phyloP scores from a whole-genome alignment of 2,113 vertebrate species.

The Caranx melampygus region DNA sequence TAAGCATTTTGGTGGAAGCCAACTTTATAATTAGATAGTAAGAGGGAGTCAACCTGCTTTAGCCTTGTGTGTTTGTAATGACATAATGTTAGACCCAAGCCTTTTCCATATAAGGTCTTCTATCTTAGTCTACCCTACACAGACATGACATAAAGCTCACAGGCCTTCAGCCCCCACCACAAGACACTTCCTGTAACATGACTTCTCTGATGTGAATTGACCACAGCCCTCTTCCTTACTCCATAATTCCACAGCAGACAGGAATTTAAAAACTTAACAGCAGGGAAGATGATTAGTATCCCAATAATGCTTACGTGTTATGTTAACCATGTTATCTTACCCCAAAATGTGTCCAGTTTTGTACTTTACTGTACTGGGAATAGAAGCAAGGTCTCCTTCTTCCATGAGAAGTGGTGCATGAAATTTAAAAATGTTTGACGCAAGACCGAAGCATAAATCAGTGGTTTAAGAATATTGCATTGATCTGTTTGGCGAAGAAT shows the following conservation, averaged over 20 bases:
- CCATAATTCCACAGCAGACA: slow-evolving; percentile 54
- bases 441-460: background rate
- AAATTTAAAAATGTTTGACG: background rate
- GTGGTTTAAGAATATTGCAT: slow-evolving; percentile 1
- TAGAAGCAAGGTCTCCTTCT: background rate
- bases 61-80: slow-evolving; percentile 39
- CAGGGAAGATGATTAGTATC: slow-evolving; percentile 33
- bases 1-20: background rate
- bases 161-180: slow-evolving; percentile 55
- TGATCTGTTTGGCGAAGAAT: slow-evolving; percentile 7
- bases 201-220: slow-evolving; percentile 59
- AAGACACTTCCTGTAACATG: slow-evolving; percentile 74
- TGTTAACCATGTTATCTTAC: background rate
- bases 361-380: background rate
- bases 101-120: slow-evolving; percentile 74
- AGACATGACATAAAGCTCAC: slow-evolving; percentile 65
- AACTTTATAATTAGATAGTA: slow-evolving; percentile 24
- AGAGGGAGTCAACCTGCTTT: slow-evolving; percentile 16
- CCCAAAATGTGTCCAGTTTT: background rate
- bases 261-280: slow-evolving; percentile 44
- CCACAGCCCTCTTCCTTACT: slow-evolving; percentile 51
- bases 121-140: slow-evolving; percentile 36
- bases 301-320: background rate
- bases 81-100: slow-evolving; percentile 25
- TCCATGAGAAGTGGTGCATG: background rate